Evolutionary conservation across 2,113 vertebrate species (phyloP), one percentile per base, ranked within the genome.

Genomic region (Syngnathus scovelli): DNA sequence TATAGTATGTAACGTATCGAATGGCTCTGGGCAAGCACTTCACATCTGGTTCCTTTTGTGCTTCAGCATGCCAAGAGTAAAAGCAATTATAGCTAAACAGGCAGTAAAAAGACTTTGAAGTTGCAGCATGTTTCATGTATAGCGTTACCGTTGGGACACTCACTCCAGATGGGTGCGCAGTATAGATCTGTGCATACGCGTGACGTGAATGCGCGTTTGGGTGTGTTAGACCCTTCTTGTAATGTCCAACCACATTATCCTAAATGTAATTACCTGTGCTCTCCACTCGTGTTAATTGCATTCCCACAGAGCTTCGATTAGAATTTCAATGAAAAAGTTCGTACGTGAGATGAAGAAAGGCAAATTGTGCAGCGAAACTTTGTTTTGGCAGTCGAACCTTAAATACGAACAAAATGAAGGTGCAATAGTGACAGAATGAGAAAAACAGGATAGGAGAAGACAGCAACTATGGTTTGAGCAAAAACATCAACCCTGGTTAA

Each of bases 11-110:
- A 78, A 83, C 85, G 82, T 86, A 86, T 86, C 76, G 74, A 84
- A 84, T 85, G 79, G 77, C 86, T 81, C 21, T 65, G 75, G 77
- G 83, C 72, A 62, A 68, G 71, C 49, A 66, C 79, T 78, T 79
- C 81, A 86, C 86, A 88, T 89, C 80, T 85, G 85, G 79, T 87
- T 88, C 77, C 73, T 67, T 76, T 85, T 82, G 81, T 80, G 67
- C 67, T 83, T 66, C 71, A 73, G 72, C 49, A 81, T 77, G 82
- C 78, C 81, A 85, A 77, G 77, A 70, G 84, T 87, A 86, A 88
- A 85, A 72, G 81, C 77, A 82, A 86, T 88, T 86, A 86, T 55
- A 37, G 68, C 76, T 85, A 81, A 89, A 83, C 75, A 82, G 83
- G 83, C 84, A 83, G 81, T 65, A 75, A 85, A 51, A 44, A 19